Evolutionary conservation across 2,888 invertebrate species (phyloP), one percentile per base, ranked within the genome.

Genomic region (Tiliacea citrago): DNA sequence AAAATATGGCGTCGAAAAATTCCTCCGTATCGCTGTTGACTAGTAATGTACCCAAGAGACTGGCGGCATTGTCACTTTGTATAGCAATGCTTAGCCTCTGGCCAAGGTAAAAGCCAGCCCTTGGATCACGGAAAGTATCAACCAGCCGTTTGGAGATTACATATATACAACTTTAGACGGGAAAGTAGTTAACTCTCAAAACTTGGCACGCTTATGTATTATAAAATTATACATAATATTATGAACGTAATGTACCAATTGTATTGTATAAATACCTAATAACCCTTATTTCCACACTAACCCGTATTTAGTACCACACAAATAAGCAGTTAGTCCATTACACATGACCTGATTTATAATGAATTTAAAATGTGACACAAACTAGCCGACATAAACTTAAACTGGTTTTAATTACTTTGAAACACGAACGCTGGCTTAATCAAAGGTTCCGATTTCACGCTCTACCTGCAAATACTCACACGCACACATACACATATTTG

Each of bases 301-400:
- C 39, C n/a, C 24, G 51, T 67, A 39, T 67, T 69, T 58, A 70
- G 6, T 18, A 45, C 35, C 55, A 55, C 51, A 60, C 66, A 68
- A 82, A 51, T 63, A 60, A 51, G 66, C 45, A 47, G 53, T 67
- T 51, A 65, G 62, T 60, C 16, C 47, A 74, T 79, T 70, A 68
- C 55, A 74, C 68, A 76, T 67, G 86, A 79, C 73, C 80, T 77
- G 79, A 79, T 80, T 83, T 77, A 47, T 75, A 75, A 73, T 75
- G 68, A 83, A 77, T 80, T 75, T 77, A 78, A 80, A 68, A 84
- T 80, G 71, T 75, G 80, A 78, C 84, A 83, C 75, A 79, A 68
- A 83, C 67, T 60, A 45, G 51, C 62, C 61, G 21, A 63, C 76
- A 79, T 45, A 60, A 72, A 85, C 69, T 85, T 76, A 74, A 82